These are phyloP conservation scores for Heliconius aoede DNA, from an alignment of 2,888 invertebrate genomes.

Conservation along the genomic window DNA sequence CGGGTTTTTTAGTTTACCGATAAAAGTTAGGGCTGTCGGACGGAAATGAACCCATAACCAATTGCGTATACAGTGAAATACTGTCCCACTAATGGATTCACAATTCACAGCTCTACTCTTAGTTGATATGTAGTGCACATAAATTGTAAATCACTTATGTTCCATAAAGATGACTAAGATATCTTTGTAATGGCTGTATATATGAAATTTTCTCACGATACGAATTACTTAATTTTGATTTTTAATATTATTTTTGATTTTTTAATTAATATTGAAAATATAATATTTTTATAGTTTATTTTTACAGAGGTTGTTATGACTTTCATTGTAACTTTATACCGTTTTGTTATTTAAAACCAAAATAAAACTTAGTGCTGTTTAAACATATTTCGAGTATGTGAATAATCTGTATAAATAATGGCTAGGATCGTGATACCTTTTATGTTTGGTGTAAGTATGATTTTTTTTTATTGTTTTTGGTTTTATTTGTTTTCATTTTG, in stretches of 20 bases:
- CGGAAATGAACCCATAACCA: neutral
- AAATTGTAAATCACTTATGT: neutral
- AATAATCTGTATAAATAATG: neutral
- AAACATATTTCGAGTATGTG: neutral
- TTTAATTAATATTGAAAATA: too few species aligned
- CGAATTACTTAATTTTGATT: neutral
- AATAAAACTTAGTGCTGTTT: neutral
- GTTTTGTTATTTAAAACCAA: neutral
- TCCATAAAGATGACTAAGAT: neutral
- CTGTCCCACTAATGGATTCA: neutral
- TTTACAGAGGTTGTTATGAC: neutral
- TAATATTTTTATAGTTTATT: neutral
- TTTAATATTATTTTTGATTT: too few species aligned
- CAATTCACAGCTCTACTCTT: neutral
- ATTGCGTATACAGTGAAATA: neutral
- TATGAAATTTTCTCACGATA: neutral
- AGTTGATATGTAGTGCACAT: neutral
- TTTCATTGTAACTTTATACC: neutral
- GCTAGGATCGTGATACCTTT: conserved; percentile 12
- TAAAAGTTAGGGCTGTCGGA: too few species aligned
- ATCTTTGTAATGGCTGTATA: neutral
- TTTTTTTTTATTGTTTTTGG: conserved; percentile 29
- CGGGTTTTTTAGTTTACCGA: too few species aligned
- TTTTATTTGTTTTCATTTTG: conserved; percentile 32
- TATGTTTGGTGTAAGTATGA: conserved; percentile 44